Evolutionary conservation across 2,113 vertebrate species (phyloP).

Genomic region (Pterocles burchelli): DNA sequence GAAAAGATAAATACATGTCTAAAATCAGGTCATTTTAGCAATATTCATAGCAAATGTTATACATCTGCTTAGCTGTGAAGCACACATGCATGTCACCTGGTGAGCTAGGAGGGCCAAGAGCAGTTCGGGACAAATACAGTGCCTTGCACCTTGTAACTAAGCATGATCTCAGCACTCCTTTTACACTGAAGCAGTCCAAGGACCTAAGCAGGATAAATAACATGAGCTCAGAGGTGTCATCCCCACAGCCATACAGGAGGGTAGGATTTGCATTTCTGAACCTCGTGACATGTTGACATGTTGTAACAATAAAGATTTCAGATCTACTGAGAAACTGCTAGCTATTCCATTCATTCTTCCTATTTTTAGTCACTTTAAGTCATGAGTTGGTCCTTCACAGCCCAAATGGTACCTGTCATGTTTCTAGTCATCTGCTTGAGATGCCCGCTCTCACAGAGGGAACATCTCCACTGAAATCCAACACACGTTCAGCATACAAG

Average conservation of each 20-base stretch:
- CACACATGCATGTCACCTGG: accelerated
- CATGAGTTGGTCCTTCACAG: background rate
- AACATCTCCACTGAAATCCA: background rate
- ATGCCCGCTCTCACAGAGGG: background rate
- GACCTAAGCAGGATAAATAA: background rate
- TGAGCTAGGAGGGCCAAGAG: background rate
- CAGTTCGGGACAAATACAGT: background rate
- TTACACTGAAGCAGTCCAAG: background rate
- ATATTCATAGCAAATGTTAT: background rate
- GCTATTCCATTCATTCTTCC: background rate
- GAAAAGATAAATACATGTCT: background rate
- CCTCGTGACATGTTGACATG: background rate
- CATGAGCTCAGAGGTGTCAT: background rate
- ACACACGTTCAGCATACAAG: accelerated
- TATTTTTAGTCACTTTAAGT: background rate
- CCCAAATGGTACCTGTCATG: accelerated
- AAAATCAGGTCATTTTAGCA: background rate
- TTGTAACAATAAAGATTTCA: background rate
- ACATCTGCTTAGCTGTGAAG: background rate
- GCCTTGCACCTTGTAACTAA: background rate
- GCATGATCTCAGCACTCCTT: background rate
- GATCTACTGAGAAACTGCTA: background rate
- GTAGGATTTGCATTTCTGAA: background rate
- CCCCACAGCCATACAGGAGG: background rate
- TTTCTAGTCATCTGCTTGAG: background rate